Conservation (phyloP, 64 coral and sea anemone genomes). For the Montipora foliosa region DNA sequence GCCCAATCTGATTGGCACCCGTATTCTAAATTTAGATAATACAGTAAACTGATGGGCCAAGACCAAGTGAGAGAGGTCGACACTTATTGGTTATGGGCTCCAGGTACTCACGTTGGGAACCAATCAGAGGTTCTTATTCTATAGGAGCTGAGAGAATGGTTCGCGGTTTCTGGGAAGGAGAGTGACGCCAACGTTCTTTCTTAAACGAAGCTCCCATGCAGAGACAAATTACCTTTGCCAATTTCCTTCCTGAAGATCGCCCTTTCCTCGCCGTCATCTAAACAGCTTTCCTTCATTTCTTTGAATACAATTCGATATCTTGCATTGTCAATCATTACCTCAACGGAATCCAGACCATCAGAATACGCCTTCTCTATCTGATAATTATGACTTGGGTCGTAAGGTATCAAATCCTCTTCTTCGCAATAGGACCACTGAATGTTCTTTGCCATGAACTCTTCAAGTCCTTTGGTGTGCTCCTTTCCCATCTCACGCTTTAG, state of each 20-base stretch:
- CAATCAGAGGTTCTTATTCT: no score
- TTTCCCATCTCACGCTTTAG: constrained; percentile 24
- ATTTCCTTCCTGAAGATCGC: not conserved
- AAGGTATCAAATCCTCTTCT: not conserved
- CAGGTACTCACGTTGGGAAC: no score
- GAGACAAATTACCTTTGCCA: constrained; percentile 5
- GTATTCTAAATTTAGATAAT: no score
- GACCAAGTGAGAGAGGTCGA: no score
- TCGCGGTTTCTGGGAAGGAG: no score
- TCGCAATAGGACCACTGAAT: constrained; percentile 24
- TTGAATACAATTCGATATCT: constrained; percentile 4
- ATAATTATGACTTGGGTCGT: constrained; percentile 1
- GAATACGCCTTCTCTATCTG: constrained; percentile 44
- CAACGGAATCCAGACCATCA: not conserved
- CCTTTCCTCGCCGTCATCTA: constrained; percentile 1
- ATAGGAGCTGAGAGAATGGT: no score
- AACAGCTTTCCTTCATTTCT: constrained; percentile 3
- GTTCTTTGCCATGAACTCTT: constrained; percentile 41
- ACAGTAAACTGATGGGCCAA: no score
- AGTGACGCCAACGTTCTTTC: no score
- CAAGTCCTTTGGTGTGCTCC: constrained; percentile 37
- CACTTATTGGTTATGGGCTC: no score
- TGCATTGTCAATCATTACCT: not conserved
- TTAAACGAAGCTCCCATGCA: no score
- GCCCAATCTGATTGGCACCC: no score